A percentile compares a stretch with the other conserved stretches of the same genome.
phyloP scores from a whole-genome alignment of 2,797 vertebrate species.

The Trachops cirrhosus region DNA sequence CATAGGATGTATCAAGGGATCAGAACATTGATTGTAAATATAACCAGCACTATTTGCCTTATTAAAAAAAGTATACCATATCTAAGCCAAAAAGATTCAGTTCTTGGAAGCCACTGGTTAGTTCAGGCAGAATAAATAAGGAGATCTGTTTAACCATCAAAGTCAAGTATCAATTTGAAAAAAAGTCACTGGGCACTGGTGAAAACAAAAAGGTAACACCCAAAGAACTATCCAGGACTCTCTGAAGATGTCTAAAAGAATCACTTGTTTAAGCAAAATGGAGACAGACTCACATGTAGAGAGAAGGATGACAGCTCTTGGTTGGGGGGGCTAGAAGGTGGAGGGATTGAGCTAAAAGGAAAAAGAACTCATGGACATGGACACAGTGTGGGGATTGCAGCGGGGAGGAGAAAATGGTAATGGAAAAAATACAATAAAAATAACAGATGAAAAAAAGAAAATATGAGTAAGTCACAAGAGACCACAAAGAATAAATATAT shows the following conservation, averaged over 20 bases:
- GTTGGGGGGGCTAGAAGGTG: too few relatives aligned
- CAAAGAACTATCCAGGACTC: neutral
- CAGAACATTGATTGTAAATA: neutral
- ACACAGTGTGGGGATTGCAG: neutral
- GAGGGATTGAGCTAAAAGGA: neutral
- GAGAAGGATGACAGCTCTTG: neutral
- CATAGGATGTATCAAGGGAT: neutral
- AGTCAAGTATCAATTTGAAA: neutral
- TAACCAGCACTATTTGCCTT: neutral
- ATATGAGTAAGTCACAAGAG: neutral
- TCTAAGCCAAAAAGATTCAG: neutral
- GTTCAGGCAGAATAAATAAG: neutral
- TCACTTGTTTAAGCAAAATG: neutral
- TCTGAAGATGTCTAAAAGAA: neutral
- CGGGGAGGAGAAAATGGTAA: neutral
- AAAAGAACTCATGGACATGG: neutral
- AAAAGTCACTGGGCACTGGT: neutral
- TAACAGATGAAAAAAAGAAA: neutral
- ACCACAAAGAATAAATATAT: neutral
- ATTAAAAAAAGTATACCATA: neutral
- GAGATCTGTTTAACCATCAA: neutral
- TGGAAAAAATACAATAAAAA: neutral
- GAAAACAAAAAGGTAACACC: neutral
- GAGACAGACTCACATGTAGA: neutral
- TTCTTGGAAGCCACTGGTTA: neutral